These are phyloP conservation scores for Agonopterix alstromeriana DNA, from an alignment of 2,888 invertebrate genomes.

Conservation along the genomic window DNA sequence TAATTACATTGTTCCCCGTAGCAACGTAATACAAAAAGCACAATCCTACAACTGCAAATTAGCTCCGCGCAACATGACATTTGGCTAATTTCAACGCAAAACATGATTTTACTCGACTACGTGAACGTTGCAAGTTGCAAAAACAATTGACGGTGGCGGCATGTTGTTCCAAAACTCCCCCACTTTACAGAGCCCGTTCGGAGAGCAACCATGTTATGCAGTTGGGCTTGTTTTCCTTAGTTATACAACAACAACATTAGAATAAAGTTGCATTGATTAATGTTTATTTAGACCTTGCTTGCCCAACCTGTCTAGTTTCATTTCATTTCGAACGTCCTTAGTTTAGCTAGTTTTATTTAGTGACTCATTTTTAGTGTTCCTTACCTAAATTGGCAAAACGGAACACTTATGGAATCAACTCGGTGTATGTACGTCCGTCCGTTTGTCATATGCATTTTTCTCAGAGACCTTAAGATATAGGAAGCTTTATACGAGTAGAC, in stretches of 20 bases:
- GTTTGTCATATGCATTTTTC: too few species aligned
- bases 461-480: too few species aligned
- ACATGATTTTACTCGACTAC: conserved; percentile 11
- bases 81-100: conserved; percentile 3
- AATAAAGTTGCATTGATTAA: conserved; percentile 25
- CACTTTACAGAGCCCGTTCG: conserved; percentile 6
- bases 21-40: not conserved
- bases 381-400: too few species aligned
- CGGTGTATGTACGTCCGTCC: too few species aligned
- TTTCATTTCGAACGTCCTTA: too few species aligned
- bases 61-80: not conserved
- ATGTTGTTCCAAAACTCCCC: conserved; percentile 36
- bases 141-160: conserved; percentile 35
- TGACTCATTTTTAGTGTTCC: too few species aligned
- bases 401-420: too few species aligned
- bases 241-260: conserved; percentile 40
- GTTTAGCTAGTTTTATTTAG: too few species aligned
- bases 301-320: too few species aligned
- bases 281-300: not conserved
- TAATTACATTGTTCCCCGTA: too few species aligned
- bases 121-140: conserved; percentile 32
- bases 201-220: conserved; percentile 19
- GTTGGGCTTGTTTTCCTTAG: conserved; percentile 35
- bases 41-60: not conserved
- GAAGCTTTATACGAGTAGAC: too few species aligned